Evolutionary conservation across 1,140 invertebrate species (phyloP), one percentile per base, ranked within the genome.

Genomic region (Zaprionus taronus): DNA sequence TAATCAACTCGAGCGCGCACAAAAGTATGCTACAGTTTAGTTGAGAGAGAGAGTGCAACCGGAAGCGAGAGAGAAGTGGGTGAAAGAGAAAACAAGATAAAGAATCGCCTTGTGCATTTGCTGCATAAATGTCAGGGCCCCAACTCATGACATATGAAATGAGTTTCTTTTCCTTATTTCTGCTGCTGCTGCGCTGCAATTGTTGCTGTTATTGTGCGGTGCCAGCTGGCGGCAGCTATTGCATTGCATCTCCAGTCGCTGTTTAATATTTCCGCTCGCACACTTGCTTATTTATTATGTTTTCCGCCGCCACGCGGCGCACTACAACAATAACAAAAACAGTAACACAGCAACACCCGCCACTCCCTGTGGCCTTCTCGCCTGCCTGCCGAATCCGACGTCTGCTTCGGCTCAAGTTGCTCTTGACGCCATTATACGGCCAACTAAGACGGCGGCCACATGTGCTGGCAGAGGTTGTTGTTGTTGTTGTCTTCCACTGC

Each of bases 231-330:
- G 82, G 81, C 68, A 66, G 57, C 68, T 49, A 62, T 28, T 17
- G 53, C 24, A 56, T 24, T 64, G 82, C 60, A 73, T 74, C 64
- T 74, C 78, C 75, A 64, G 70, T 79, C 68, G 56, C 81, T 87
- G 81, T 80, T 90, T 90, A 89, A 89, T 89, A 89, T 89, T 89
- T 89, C 81, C 84, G 84, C 85, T 89, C 69, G 84, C 74, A 90
- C 81, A 81, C 84, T 87, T 87, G 84, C 78, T 89, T 90, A 89
- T 89, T 90, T 89, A 90, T 90, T 85, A 85, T 86, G 80, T 83
- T 90, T 78, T 90, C 84, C 72, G 81, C 79, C 84, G 72, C 63
- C 85, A 80, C 76, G 86, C 61, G 78, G 84, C 69, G 79, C 74
- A 68, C 66, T 57, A 7, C n/a, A 47, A 47, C 41, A 47, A 9